Percentiles rank a stretch among this genome's conserved stretches.
Conservation (phyloP, 2,797 vertebrate genomes). For the Furcifer pardalis region DNA sequence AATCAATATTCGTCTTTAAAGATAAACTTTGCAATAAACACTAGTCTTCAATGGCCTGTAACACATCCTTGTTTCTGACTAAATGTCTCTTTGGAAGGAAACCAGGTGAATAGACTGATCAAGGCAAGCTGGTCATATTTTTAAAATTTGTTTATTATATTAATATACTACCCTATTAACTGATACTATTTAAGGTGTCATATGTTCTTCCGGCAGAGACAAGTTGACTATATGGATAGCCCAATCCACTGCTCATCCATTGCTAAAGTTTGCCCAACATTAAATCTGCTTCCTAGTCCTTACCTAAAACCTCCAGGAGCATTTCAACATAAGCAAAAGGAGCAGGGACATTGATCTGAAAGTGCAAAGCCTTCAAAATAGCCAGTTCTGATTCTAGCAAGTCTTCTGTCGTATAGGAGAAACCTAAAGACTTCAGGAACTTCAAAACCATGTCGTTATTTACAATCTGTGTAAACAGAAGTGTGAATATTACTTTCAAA, state of each 20-base stretch:
- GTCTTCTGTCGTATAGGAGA: conserved; percentile 80
- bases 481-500: conserved; percentile 13
- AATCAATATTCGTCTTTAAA: too few relatives aligned
- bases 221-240: too few relatives aligned
- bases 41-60: neutral
- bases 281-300: conserved; percentile 44
- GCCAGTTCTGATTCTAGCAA: conserved; percentile 87
- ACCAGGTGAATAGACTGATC: neutral
- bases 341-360: conserved; percentile 81
- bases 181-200: too few relatives aligned
- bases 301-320: conserved; percentile 93
- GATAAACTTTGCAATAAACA: neutral
- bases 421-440: conserved; percentile 83
- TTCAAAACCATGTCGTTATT: conserved; percentile 79
- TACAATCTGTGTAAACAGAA: conserved; percentile 77
- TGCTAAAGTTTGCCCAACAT: neutral
- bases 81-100: neutral
- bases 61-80: neutral
- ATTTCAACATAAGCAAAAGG: conserved; percentile 88
- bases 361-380: conserved; percentile 87
- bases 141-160: too few relatives aligned
- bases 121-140: neutral
- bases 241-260: too few relatives aligned
- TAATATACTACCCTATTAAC: too few relatives aligned
- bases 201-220: too few relatives aligned